Conservation (phyloP, 2,797 vertebrate genomes). For the Megalops cyprinoides region DNA sequence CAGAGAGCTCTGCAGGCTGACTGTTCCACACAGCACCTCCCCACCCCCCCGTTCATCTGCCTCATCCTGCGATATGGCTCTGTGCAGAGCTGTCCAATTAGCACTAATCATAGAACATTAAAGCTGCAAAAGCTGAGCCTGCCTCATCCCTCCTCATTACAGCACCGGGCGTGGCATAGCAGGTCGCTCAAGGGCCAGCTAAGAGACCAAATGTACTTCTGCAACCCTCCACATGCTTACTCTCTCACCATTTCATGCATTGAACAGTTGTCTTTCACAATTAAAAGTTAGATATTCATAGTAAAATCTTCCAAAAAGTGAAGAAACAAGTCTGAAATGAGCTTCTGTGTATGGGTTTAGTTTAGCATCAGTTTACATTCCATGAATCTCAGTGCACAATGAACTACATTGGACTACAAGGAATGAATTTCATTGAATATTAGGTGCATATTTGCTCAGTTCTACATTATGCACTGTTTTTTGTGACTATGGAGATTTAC, state of each 20-base stretch:
- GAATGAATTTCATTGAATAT: no score
- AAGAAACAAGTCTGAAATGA: background rate
- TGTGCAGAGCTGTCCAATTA: constrained; percentile 36
- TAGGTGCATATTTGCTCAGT: no score
- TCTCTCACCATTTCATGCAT: background rate
- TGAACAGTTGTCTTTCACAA: background rate
- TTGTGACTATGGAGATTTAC: background rate
- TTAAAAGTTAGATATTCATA: background rate
- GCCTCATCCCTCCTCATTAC: constrained; percentile 28
- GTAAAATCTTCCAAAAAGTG: background rate
- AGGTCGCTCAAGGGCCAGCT: background rate
- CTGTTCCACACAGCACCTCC: background rate
- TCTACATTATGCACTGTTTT: no score
- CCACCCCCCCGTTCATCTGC: background rate
- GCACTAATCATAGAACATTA: constrained; percentile 33
- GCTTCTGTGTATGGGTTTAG: no score
- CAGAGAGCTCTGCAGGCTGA: background rate
- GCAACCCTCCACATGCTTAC: no score
- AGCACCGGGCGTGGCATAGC: background rate
- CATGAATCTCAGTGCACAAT: no score
- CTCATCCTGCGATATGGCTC: constrained; percentile 21
- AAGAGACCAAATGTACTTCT: background rate
- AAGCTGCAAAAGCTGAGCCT: constrained; percentile 24
- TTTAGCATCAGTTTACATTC: no score
- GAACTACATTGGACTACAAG: no score